These are phyloP conservation scores for Isurus oxyrinchus DNA, from an alignment of 2,113 vertebrate species.

Conservation along the genomic window DNA sequence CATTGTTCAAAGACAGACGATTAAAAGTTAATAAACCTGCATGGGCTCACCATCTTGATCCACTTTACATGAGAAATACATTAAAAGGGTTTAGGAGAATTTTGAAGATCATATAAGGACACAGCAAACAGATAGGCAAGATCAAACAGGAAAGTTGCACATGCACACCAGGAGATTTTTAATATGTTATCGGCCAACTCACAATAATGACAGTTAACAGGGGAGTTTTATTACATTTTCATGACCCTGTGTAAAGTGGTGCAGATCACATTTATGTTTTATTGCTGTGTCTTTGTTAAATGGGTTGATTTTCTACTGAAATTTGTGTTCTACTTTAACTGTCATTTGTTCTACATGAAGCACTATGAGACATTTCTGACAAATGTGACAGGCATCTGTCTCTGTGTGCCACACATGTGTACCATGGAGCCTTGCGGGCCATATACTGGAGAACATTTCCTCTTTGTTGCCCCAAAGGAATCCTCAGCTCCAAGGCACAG, in stretches of 20 bases:
- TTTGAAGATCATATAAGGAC: neutral
- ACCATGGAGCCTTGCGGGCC: neutral
- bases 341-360: neutral
- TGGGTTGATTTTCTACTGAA: neutral
- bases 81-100: neutral
- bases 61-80: neutral
- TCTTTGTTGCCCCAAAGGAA: neutral
- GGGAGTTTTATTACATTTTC: neutral
- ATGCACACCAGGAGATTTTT: neutral
- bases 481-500: neutral
- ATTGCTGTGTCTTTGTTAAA: neutral
- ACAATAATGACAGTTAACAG: neutral
- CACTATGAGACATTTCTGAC: neutral
- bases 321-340: neutral
- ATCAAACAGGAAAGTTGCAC: neutral
- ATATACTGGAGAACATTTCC: neutral
- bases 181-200: neutral
- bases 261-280: neutral
- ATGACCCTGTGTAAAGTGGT: neutral
- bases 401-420: neutral
- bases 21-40: constrained; percentile 16
- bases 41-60: neutral
- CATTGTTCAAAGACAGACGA: neutral
- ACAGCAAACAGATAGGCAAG: neutral
- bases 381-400: neutral